Base-by-base conservation (phyloP, 2,797 vertebrate species). In the Manis pentadactyla region DNA sequence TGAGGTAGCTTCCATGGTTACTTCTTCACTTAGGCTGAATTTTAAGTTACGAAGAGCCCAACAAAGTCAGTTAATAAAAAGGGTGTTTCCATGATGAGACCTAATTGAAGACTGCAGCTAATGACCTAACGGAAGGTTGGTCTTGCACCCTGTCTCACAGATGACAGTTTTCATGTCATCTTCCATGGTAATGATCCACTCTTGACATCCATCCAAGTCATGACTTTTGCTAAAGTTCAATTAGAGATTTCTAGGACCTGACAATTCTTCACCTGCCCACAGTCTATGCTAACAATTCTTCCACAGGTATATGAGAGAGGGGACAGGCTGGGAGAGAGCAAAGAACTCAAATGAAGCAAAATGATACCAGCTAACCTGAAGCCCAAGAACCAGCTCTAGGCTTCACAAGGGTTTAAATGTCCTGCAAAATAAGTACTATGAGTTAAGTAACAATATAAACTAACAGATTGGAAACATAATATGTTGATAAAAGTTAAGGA, bases 361-460 rank as follows among this genome's bases (percentile, higher is more conserved):
- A 39, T 90, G 17, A 79, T 11, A 78, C 17, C 11, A n/a, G 51
- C n/a, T 61, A 34, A 1, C 29, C 61, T 84, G 15, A 83, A 89
- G 49, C 61, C 34, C 66, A 46, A 81, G 75, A 39, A 87, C 15
- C 7, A 69, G 9, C 31, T 57, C 18, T 39, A 57, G 17, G 27
- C 57, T 42, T 64, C 57, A 49, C 8, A 77, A 49, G 49, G 25
- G 51, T 86, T 90, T 81, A 90, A 39, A 59, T 85, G 66, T 85
- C 66, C 42, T 46, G 1, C 74, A 59, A 95, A n/a, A 34, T 79
- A 85, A 61, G 21, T 64, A 77, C 51, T 51, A 51, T 5, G 18
- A 78, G 39, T 71, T 95, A 81, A 93, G 25, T 78, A 85, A 59
- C 63, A 85, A 18, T 93, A 79, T 51, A 53, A 77, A 46, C 51